These are phyloP conservation scores for Psittacus erithacus DNA, from an alignment of 2,113 vertebrate genomes.

Conservation along the genomic window DNA sequence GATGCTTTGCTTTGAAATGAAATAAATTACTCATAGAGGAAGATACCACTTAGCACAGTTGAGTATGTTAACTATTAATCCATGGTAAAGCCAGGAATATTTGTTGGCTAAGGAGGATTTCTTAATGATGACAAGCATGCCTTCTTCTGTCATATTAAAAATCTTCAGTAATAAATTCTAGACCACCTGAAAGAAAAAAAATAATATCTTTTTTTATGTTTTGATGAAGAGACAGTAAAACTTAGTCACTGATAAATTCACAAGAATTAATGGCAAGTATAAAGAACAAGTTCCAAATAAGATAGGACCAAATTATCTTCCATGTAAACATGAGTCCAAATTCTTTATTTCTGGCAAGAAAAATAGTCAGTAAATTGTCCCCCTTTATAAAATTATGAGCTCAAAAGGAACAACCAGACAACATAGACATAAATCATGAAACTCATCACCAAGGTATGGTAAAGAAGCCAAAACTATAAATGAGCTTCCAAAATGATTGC, in stretches of 20 bases:
- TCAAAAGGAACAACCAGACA: background rate
- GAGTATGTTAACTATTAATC: background rate
- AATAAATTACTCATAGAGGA: background rate
- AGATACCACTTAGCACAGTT: background rate
- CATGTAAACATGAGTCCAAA: background rate
- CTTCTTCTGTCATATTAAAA: background rate
- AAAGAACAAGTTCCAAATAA: background rate
- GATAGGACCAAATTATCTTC: background rate
- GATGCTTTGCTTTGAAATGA: background rate
- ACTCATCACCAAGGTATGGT: background rate
- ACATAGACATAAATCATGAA: background rate
- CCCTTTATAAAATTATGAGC: background rate
- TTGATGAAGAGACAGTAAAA: background rate
- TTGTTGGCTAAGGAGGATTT: background rate
- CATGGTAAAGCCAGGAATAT: background rate
- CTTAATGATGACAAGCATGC: background rate
- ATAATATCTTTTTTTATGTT: background rate
- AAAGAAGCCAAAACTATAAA: background rate
- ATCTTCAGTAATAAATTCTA: background rate
- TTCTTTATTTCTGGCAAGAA: background rate
- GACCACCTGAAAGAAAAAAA: background rate
- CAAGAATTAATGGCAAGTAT: background rate
- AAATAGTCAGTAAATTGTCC: background rate
- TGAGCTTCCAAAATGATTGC: background rate
- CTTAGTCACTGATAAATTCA: background rate